Percentiles rank a stretch among this genome's conserved stretches.
Conservation (phyloP, 2,113 vertebrate species). For the Neopipo cinnamomea region DNA sequence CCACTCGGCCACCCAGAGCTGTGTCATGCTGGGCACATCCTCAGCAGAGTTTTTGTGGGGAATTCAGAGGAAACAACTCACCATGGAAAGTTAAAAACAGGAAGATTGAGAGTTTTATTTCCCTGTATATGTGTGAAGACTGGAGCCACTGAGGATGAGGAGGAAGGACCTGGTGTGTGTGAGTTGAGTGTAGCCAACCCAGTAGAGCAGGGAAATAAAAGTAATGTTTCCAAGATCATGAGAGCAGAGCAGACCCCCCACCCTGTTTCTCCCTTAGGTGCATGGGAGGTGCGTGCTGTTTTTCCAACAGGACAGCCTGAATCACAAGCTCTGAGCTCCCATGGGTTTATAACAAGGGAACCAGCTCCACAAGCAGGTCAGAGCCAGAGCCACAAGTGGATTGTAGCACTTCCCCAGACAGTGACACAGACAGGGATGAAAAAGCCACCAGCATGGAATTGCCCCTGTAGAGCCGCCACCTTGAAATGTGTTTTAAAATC, state of each 20-base stretch:
- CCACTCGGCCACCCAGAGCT: background rate
- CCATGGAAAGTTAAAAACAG: background rate
- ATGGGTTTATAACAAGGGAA: background rate
- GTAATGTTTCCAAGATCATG: background rate
- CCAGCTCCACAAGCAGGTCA: background rate
- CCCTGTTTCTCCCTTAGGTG: background rate
- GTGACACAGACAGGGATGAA: background rate
- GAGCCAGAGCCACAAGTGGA: background rate
- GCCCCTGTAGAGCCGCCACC: background rate
- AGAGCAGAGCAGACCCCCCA: background rate
- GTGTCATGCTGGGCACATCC: background rate
- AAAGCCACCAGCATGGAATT: background rate
- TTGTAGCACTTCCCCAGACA: background rate
- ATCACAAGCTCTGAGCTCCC: background rate
- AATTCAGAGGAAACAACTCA: background rate
- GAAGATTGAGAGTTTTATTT: background rate
- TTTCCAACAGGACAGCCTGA: background rate
- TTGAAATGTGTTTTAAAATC: background rate
- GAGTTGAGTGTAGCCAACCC: background rate
- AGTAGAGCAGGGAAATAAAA: background rate
- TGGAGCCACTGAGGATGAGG: background rate
- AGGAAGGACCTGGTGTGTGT: background rate
- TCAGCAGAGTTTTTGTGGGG: background rate
- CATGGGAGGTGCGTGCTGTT: background rate
- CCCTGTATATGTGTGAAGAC: background rate